phyloP scores from a whole-genome alignment of 2,797 vertebrate species.

The Chaenodraco wilsoni region DNA sequence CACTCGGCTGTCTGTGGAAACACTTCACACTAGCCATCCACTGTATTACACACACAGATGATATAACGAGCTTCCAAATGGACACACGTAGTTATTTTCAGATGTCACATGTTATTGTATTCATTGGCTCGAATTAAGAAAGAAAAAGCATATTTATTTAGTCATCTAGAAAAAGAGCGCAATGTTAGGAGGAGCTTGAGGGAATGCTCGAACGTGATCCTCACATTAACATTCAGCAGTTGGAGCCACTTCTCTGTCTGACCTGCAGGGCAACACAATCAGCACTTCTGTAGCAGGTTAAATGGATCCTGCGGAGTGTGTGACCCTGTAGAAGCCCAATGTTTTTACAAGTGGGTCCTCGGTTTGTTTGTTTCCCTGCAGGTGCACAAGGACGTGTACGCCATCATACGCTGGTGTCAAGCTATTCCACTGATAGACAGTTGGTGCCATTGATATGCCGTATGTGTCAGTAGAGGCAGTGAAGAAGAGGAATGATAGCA shows the following conservation, averaged over 20 bases:
- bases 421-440: neutral
- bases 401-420: neutral
- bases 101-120: neutral
- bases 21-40: neutral
- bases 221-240: neutral
- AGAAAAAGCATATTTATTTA: neutral
- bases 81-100: neutral
- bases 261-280: conserved; percentile 1
- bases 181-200: neutral
- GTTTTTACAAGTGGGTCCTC: neutral
- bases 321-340: neutral
- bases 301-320: neutral
- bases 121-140: neutral
- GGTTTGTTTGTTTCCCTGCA: neutral
- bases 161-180: neutral
- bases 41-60: neutral
- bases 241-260: conserved; percentile 1
- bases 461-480: neutral
- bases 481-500: neutral
- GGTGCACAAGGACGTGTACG: neutral
- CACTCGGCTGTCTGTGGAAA: neutral
- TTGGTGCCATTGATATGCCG: neutral
- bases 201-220: neutral
- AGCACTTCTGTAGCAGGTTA: neutral
- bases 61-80: neutral